A percentile compares a stretch with the other conserved stretches of the same genome.
These are phyloP conservation scores for Holothuria scabra DNA, from an alignment of 53 echinoderm and acorn worm genomes.

Conservation along the genomic window DNA sequence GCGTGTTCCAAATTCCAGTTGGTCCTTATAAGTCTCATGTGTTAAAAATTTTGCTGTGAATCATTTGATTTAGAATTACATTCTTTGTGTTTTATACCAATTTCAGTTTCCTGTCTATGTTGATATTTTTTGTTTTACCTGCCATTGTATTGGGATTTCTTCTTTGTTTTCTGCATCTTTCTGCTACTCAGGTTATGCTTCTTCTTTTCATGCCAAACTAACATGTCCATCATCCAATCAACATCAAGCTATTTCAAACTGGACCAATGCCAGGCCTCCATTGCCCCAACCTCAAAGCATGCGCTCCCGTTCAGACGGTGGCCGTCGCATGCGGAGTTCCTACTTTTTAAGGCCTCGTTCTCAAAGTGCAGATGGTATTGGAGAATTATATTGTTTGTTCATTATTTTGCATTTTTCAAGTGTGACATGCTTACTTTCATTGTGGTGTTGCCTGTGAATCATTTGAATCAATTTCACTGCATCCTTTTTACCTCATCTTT, in stretches of 20 bases:
- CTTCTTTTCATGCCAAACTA: slow-evolving; percentile 21
- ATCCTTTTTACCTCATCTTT: too few species aligned
- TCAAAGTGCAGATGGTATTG: slow-evolving; percentile 71
- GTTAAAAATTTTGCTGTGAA: too few species aligned
- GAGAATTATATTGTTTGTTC: slow-evolving; percentile 7
- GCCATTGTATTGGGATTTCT: background rate
- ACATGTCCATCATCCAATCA: slow-evolving; percentile 28
- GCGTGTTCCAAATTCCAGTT: too few species aligned
- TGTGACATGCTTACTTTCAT: too few species aligned
- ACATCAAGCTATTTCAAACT: slow-evolving; percentile 26
- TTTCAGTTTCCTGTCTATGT: too few species aligned
- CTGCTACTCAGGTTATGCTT: slow-evolving; percentile 29
- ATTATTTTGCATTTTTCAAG: slow-evolving; percentile 19
- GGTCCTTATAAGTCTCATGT: too few species aligned
- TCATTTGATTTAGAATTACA: too few species aligned
- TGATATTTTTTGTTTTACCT: too few species aligned
- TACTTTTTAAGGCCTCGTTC: slow-evolving; percentile 62
- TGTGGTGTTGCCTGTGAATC: too few species aligned
- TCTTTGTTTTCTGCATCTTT: slow-evolving; percentile 25
- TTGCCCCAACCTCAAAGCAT: slow-evolving; percentile 40
- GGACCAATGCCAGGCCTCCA: slow-evolving; percentile 44
- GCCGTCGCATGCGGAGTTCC: slow-evolving; percentile 57
- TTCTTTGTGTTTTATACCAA: too few species aligned
- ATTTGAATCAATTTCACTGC: too few species aligned
- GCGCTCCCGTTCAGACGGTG: slow-evolving; percentile 17